Percentiles rank a stretch among this genome's conserved stretches.
phyloP scores from a whole-genome alignment of 64 coral and sea anemone genomes.

The Montipora capricornis region DNA sequence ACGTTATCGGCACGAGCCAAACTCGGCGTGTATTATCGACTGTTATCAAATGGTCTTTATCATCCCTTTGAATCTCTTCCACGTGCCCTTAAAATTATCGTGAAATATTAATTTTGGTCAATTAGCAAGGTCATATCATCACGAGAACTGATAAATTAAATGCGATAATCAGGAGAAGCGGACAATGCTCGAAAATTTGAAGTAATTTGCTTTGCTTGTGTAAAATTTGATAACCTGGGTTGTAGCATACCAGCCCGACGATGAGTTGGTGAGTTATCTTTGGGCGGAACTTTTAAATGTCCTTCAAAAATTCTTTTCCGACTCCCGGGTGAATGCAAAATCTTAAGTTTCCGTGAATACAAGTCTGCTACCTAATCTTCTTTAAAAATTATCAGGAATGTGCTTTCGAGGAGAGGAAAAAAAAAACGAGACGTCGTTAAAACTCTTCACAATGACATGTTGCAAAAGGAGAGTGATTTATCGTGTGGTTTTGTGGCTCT shows the following conservation, averaged over 20 bases:
- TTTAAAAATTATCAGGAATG: too few species aligned
- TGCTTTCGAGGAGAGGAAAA: not conserved
- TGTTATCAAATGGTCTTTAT: constrained; percentile 9
- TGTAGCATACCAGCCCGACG: not conserved
- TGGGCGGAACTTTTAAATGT: too few species aligned
- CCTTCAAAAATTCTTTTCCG: too few species aligned
- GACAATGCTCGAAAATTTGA: constrained; percentile 18
- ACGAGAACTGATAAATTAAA: constrained; percentile 36
- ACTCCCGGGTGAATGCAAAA: too few species aligned
- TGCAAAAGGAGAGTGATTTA: not conserved
- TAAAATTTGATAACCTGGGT: not conserved
- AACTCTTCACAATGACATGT: not conserved
- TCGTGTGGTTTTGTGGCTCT: constrained; percentile 31
- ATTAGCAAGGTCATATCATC: constrained; percentile 53
- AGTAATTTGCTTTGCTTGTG: not conserved
- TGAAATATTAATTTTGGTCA: constrained; percentile 50
- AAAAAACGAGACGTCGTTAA: not conserved
- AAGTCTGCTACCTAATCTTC: too few species aligned
- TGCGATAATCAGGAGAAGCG: constrained; percentile 11
- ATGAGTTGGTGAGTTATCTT: too few species aligned
- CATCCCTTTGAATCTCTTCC: constrained; percentile 16
- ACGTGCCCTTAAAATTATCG: constrained; percentile 55
- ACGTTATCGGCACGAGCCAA: constrained; percentile 21
- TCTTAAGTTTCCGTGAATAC: too few species aligned
- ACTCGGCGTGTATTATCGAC: not conserved